Conservation (phyloP, 2,797 vertebrate species). For the Myripristis murdjan region DNA sequence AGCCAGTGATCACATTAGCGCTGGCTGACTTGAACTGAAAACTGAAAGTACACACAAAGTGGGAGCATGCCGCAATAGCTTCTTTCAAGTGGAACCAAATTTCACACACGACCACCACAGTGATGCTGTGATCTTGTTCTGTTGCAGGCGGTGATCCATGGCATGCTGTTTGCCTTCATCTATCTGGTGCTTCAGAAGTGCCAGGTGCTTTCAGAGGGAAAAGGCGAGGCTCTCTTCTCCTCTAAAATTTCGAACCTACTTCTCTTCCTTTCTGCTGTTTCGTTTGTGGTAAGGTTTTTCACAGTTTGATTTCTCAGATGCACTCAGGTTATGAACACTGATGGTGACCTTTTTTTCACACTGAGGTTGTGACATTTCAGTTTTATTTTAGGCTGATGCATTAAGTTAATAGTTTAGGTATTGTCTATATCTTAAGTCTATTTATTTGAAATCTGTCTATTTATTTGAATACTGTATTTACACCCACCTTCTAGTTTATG, state of each 20-base stretch:
- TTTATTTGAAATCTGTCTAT: background rate
- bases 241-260: slow-evolving; percentile 92
- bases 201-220: slow-evolving; percentile 93
- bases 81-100: background rate
- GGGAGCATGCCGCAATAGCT: background rate
- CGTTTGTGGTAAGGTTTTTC: slow-evolving; percentile 90
- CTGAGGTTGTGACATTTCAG: background rate
- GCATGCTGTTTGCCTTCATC: slow-evolving; percentile 96
- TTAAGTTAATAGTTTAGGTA: background rate
- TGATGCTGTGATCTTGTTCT: background rate
- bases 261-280: slow-evolving; percentile 92
- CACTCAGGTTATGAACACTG: background rate
- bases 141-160: slow-evolving; percentile 93
- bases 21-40: background rate
- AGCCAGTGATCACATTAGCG: background rate
- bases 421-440: background rate
- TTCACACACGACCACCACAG: background rate
- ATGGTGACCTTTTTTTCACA: background rate
- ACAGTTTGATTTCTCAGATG: background rate
- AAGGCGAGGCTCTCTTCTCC: slow-evolving; percentile 94
- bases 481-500: background rate
- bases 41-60: background rate
- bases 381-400: background rate
- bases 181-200: slow-evolving; percentile 95
- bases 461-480: background rate